phyloP scores from a whole-genome alignment of 2,888 invertebrate species.

The Zygaena filipendulae region DNA sequence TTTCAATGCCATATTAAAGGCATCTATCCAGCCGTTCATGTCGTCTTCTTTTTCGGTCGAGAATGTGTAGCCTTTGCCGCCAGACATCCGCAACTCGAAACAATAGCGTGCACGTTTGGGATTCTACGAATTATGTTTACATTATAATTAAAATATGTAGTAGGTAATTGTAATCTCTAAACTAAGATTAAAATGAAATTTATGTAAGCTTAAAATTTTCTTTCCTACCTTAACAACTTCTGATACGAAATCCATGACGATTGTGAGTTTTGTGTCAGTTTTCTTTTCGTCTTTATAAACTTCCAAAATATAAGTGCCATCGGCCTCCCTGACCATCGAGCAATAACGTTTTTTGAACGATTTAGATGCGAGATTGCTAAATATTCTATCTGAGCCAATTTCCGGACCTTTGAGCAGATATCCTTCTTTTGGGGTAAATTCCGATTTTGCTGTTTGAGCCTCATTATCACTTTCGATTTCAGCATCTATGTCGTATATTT shows the following conservation, averaged over 20 bases:
- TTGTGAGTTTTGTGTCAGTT: conserved; percentile 89
- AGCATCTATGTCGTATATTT: conserved; percentile 90
- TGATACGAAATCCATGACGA: conserved; percentile 94
- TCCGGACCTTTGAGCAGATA: conserved; percentile 93
- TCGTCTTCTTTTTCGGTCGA: conserved; percentile 90
- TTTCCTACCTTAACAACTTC: conserved; percentile 84
- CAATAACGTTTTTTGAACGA: conserved; percentile 92
- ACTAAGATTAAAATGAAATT: too few relatives aligned
- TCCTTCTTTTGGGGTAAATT: conserved; percentile 89
- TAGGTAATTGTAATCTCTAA: too few relatives aligned
- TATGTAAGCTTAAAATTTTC: too few relatives aligned
- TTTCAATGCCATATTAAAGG: conserved; percentile 84
- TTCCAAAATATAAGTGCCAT: conserved; percentile 91
- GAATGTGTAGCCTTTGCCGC: conserved; percentile 86
- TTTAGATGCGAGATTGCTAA: conserved; percentile 91
- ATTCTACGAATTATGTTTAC: conserved; percentile 60
- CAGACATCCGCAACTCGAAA: conserved; percentile 90
- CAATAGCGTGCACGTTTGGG: conserved; percentile 85
- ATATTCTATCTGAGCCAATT: conserved; percentile 89
- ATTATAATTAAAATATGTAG: conserved; percentile 1
- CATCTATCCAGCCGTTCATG: conserved; percentile 83
- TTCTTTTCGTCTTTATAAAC: conserved; percentile 94
- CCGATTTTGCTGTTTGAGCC: conserved; percentile 73
- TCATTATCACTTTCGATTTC: conserved; percentile 85
- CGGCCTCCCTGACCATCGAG: conserved; percentile 89